Evolutionary conservation across 2,888 invertebrate species (phyloP).

Genomic region (Callimorpha dominula): DNA sequence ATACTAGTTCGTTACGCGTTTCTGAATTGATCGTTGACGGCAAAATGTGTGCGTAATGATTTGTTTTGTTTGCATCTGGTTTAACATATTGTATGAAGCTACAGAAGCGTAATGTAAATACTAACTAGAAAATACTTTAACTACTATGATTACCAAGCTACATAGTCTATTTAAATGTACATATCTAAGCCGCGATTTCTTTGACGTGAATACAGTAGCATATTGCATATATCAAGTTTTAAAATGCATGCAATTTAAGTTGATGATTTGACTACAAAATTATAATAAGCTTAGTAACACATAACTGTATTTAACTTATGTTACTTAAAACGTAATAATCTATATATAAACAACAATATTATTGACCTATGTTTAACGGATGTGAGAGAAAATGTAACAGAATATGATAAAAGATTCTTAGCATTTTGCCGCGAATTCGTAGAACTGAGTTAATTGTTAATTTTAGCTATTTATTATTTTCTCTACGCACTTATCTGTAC

Average conservation of each 20-base stretch:
- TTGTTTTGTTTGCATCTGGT: conserved; percentile 30
- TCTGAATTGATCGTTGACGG: conserved; percentile 25
- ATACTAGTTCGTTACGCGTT: conserved; percentile 55
- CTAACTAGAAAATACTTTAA: background rate
- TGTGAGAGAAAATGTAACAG: background rate
- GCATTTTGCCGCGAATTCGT: background rate
- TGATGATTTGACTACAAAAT: background rate
- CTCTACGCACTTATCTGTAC: background rate
- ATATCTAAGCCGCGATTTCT: background rate
- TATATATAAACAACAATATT: background rate
- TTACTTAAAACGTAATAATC: background rate
- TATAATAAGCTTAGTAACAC: background rate
- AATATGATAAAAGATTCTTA: background rate
- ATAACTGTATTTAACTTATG: background rate
- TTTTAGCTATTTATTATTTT: background rate
- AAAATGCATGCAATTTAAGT: no score
- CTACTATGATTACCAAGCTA: background rate
- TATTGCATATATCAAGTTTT: no score
- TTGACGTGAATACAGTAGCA: background rate
- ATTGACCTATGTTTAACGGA: background rate
- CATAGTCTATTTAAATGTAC: no score
- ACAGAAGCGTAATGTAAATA: background rate
- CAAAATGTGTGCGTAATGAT: conserved; percentile 30
- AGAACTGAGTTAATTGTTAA: background rate
- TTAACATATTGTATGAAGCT: background rate